These are phyloP conservation scores for Sapayoa aenigma DNA, from an alignment of 2,113 vertebrate species.

Conservation along the genomic window DNA sequence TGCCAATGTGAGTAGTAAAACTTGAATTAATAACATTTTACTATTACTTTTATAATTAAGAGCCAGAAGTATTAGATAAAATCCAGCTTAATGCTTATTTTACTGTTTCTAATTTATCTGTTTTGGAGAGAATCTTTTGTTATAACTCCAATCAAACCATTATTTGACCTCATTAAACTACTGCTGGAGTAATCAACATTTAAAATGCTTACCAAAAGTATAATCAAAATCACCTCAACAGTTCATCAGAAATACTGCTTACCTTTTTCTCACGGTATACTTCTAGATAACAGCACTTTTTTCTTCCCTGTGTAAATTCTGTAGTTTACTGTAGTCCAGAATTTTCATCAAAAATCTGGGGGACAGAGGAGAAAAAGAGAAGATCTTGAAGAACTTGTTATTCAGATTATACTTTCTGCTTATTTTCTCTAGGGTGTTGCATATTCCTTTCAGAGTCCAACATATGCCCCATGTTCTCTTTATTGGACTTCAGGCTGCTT, in stretches of 20 bases:
- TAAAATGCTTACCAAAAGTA: background rate
- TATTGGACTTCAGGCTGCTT: background rate
- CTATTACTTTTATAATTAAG: background rate
- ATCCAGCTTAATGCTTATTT: background rate
- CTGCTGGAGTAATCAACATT: background rate
- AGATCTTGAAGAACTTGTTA: background rate
- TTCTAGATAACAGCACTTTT: background rate
- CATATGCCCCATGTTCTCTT: accelerated
- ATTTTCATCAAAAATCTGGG: background rate
- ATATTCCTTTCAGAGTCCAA: background rate
- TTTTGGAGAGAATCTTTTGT: background rate
- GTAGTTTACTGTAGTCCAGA: background rate
- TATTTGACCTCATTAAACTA: background rate
- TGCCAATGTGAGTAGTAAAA: background rate
- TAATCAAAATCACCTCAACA: background rate
- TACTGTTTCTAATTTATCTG: background rate
- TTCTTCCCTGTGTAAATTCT: background rate
- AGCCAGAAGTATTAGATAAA: background rate
- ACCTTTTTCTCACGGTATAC: background rate
- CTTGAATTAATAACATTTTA: background rate
- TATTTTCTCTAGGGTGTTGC: background rate
- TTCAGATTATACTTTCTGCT: background rate
- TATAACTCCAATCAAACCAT: background rate
- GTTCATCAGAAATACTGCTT: background rate
- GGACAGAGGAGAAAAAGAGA: background rate